phyloP scores from a whole-genome alignment of 2,888 invertebrate species.

The Tridacna gigas region DNA sequence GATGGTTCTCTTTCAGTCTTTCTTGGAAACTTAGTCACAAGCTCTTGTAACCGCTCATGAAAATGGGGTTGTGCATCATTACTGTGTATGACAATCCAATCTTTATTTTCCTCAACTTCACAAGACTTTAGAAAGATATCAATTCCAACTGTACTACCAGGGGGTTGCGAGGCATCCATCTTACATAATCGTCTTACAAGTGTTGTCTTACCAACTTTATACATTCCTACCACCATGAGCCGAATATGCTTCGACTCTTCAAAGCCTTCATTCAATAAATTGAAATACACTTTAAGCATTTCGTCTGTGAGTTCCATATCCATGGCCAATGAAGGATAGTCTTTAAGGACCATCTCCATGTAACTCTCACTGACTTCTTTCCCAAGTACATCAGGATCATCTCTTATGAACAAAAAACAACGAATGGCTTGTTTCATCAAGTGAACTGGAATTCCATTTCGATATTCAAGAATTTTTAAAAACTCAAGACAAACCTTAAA shows the following conservation, averaged over 20 bases:
- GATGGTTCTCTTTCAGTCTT: neutral
- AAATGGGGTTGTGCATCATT: neutral
- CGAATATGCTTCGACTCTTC: constrained; percentile 39
- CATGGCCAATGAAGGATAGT: neutral
- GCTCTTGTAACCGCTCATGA: neutral
- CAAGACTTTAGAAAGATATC: constrained; percentile 28
- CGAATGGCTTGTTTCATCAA: constrained; percentile 6
- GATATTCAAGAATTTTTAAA: neutral
- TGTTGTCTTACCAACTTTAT: constrained; percentile 56
- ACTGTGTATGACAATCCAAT: neutral
- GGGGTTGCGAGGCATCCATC: neutral
- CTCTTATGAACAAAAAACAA: neutral
- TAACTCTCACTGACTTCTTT: neutral
- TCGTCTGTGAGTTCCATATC: neutral
- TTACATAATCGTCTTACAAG: constrained; percentile 41
- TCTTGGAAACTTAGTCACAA: neutral
- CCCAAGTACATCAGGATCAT: neutral
- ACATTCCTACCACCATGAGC: constrained; percentile 59
- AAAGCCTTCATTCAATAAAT: constrained; percentile 25
- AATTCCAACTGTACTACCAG: constrained; percentile 48
- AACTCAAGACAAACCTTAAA: too few species aligned
- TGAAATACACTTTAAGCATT: neutral
- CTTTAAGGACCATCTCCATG: neutral
- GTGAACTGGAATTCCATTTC: neutral
- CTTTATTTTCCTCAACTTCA: neutral